These are phyloP conservation scores for Amphiura filiformis DNA, from an alignment of 35 echinoderm and acorn worm species.

Conservation along the genomic window DNA sequence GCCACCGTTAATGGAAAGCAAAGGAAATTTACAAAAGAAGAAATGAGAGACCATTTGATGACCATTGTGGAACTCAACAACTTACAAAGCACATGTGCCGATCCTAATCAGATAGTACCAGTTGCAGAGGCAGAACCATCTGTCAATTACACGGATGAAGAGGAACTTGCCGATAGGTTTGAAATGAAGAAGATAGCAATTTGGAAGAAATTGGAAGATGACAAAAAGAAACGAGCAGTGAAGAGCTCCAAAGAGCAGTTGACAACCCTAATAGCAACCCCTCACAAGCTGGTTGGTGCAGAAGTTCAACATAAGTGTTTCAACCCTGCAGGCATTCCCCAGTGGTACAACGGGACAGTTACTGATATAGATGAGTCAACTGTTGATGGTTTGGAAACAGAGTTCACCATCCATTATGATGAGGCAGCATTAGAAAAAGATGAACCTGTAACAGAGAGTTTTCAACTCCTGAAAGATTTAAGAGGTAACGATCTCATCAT, in stretches of 20 bases:
- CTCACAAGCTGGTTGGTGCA: neutral
- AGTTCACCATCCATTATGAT: neutral
- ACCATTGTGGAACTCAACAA: slow-evolving; percentile 19
- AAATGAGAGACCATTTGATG: slow-evolving; percentile 20
- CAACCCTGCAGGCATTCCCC: neutral
- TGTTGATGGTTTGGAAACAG: neutral
- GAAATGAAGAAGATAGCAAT: too few species aligned
- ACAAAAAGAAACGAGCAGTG: too few species aligned
- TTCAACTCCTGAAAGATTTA: neutral
- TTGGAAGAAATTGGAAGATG: too few species aligned
- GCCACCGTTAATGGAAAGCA: neutral
- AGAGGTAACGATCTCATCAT: neutral
- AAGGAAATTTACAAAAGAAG: slow-evolving; percentile 12
- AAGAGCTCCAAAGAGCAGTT: neutral
- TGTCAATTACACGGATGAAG: neutral
- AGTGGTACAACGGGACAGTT: neutral
- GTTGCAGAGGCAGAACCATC: neutral
- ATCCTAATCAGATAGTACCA: neutral
- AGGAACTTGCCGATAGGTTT: too few species aligned
- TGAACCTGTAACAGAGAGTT: neutral
- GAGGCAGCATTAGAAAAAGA: neutral
- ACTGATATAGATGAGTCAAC: neutral
- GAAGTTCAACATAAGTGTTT: neutral
- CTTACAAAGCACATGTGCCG: neutral
- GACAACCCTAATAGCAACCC: neutral